Evolutionary conservation across 2,797 vertebrate genomes (phyloP), one percentile per base, ranked within the genome.

Genomic region (Acanthopagrus latus): DNA sequence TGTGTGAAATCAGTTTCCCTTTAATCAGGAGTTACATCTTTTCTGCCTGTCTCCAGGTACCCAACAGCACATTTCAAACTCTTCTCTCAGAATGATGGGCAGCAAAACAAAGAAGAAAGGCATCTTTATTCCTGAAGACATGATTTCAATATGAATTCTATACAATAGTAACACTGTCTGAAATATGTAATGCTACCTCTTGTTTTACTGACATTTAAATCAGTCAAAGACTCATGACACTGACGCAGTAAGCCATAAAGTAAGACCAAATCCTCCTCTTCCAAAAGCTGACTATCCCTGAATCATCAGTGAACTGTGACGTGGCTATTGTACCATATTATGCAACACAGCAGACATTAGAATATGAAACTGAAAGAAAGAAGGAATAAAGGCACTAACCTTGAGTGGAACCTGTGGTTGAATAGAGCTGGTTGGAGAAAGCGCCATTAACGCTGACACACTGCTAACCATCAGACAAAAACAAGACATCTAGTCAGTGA

Each of bases 261-360:
- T n/a, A 25, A 38, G 38, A 38, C 38, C 8, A 77, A 68, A 71
- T 64, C 72, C 33, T 60, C 64, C 62, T 50, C 63, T 67, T 86
- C 43, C 18, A 44, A 63, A 69, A 47, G 58, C 70, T 43, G 52
- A 63, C 50, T 63, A n/a, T 71, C 41, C 64, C 54, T 84, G 82
- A 86, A 51, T 86, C 78, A 83, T 64, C 60, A 1, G 21, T 59
- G 71, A 43, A 63, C 67, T 38, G 46, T 69, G 75, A 73, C 4
- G 29, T 74, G 71, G 71, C 56, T 71, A 43, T 71, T 70, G 52
- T 64, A 13, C 62, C 23, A 50, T 71, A 51, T 56, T 47, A 54
- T 46, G 41, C 69, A 63, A 51, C 56, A 11, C 2, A 2, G 14
- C 65, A 43, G 56, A 58, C 60, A 84, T 66, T 50, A 48, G 20